Evolutionary conservation across 2,888 invertebrate genomes (phyloP).

Genomic region (Caradrina clavipalpis): DNA sequence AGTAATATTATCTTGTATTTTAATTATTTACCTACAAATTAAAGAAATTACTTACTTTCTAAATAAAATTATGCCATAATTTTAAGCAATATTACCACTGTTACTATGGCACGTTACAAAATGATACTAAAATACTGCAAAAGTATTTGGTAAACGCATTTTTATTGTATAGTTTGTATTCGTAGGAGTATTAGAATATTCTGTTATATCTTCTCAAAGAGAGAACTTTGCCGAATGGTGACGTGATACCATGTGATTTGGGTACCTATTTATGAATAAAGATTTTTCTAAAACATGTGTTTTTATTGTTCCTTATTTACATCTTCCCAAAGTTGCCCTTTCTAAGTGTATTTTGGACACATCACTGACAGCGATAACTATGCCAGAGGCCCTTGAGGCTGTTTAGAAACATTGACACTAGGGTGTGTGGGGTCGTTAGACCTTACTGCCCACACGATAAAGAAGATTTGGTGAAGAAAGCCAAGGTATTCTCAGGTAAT

Average conservation of each 20-base stretch:
- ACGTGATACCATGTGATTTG: slow-evolving; percentile 84
- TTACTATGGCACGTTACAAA: slow-evolving; percentile 36
- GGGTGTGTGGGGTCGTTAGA: too few relatives aligned
- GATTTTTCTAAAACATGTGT: slow-evolving; percentile 47
- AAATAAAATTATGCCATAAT: slow-evolving; percentile 11
- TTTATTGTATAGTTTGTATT: slow-evolving; percentile 39
- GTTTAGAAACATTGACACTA: too few relatives aligned
- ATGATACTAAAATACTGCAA: slow-evolving; percentile 30
- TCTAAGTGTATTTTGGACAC: too few relatives aligned
- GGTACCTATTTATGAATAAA: slow-evolving; percentile 80
- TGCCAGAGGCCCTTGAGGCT: too few relatives aligned
- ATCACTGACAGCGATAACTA: too few relatives aligned
- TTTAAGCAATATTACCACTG: slow-evolving; percentile 34
- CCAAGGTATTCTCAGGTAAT: too few relatives aligned
- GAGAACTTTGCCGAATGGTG: slow-evolving; percentile 70
- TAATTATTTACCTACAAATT: not conserved
- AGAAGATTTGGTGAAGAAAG: too few relatives aligned
- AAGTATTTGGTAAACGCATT: slow-evolving; percentile 56
- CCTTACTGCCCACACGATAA: too few relatives aligned
- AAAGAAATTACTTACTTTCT: not conserved
- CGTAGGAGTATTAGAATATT: slow-evolving; percentile 28
- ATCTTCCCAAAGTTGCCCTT: too few relatives aligned
- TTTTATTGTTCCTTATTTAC: not conserved
- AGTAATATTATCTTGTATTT: not conserved
- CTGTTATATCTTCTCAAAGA: slow-evolving; percentile 42